Evolutionary conservation across 2,113 vertebrate species (phyloP).

Genomic region (Cavia porcellus): DNA sequence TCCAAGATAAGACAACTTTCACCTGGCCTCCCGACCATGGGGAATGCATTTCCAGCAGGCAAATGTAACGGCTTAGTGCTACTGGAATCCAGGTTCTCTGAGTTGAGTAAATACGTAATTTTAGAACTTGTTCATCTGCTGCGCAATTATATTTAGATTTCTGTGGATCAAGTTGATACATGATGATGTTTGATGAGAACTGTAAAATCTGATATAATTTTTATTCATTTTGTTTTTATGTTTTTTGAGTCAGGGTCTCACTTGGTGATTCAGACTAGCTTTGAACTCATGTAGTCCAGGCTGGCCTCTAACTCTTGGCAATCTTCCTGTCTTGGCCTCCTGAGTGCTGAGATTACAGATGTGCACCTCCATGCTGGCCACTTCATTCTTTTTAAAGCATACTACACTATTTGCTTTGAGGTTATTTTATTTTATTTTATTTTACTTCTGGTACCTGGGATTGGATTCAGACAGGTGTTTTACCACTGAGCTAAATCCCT

Average conservation of each 20-base stretch:
- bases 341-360: background rate
- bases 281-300: background rate
- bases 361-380: background rate
- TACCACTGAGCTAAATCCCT: no score
- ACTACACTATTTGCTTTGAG: background rate
- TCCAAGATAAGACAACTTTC: background rate
- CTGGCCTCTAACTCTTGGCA: background rate
- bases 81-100: background rate
- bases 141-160: slow-evolving; percentile 6
- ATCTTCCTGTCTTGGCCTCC: background rate
- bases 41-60: background rate
- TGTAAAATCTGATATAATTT: background rate
- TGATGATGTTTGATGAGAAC: background rate
- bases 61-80: background rate
- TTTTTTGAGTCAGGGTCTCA: background rate
- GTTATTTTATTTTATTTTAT: slow-evolving; percentile 21
- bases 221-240: background rate
- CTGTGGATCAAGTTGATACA: background rate
- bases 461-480: no score
- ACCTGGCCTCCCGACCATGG: background rate
- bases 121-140: background rate
- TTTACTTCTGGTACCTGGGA: background rate
- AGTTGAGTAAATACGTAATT: background rate
- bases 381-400: background rate
- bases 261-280: background rate